Percentiles rank a stretch among this genome's conserved stretches.
Evolutionary conservation across 2,797 vertebrate genomes (phyloP).

Genomic region (Gobionotothen gibberifrons): DNA sequence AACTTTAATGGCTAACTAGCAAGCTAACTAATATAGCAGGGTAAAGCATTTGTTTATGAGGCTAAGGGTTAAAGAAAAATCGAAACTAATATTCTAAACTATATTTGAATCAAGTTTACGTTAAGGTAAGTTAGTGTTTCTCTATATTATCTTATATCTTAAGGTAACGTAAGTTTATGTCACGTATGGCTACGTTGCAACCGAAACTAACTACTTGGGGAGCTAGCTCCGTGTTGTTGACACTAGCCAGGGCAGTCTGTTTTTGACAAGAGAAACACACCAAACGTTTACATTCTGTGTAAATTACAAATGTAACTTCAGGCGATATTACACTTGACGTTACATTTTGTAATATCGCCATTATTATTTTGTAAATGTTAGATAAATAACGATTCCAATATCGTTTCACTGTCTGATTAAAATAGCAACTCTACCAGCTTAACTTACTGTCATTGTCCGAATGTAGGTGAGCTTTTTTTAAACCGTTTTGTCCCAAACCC

Average conservation of each 20-base stretch:
- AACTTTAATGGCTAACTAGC: slow-evolving; percentile 71
- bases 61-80: not conserved
- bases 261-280: not conserved
- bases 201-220: slow-evolving; percentile 36
- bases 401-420: not conserved
- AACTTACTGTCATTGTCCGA: not conserved
- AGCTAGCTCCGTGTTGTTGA: slow-evolving; percentile 35
- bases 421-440: no score
- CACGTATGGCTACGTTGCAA: slow-evolving; percentile 7
- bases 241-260: not conserved
- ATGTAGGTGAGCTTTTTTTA: not conserved
- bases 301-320: not conserved
- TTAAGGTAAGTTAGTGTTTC: not conserved
- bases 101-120: accelerated
- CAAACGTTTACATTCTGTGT: not conserved
- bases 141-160: not conserved
- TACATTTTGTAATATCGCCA: not conserved
- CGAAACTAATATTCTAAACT: not conserved
- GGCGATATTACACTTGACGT: not conserved
- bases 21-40: slow-evolving; percentile 56
- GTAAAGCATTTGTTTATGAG: slow-evolving; percentile 25
- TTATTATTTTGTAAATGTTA: not conserved
- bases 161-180: not conserved
- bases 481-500: not conserved
- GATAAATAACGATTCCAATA: not conserved